Base-by-base conservation (phyloP, 2,113 vertebrate species). In the Mus spicilegus region DNA sequence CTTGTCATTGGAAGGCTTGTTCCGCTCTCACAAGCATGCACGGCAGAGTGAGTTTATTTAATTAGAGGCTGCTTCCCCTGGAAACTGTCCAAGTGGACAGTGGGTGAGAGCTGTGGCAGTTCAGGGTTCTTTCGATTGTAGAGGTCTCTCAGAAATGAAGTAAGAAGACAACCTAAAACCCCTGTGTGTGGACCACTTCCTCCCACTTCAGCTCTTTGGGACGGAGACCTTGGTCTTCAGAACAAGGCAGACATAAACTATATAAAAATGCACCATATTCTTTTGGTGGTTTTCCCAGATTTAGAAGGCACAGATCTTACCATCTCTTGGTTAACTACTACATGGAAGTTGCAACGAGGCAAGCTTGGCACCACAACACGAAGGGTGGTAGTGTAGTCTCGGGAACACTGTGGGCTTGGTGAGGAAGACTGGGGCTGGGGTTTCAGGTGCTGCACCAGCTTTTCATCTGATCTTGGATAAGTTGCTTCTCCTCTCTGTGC, bases 41-140 rank as follows among this genome's bases (percentile, higher is more conserved):
- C 90, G 97, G 96, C 96, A 97, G 93, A 96, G 89, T 91, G 1
- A 22, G 90, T 96, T 98, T 98, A 97, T 98, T 98, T 98, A 97
- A 98, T 98, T 98, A 98, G 97, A 98, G 97, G 97, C 96, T 89
- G 58, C 96, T 97, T 96, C 93, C 89, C 95, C 96, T 98, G 98
- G 98, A 97, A 14, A 0, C 28, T 90, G 90, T 98, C 98, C 98
- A 98, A 93, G 97, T 98, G 97, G 96, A 95, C 97, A 98, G 96
- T 97, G 97, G 95, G 97, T 97, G 94, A 95, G 89, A 89, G 97
- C 82, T 95, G 30, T 81, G 93, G 93, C 51, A 42, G 98, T 97
- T 98, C 0, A 5, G 97, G 97, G 96, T 97, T 93, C 97, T 90
- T 97, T 97, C 95, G 82, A 95, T 96, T 97, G 95, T 92, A 96